phyloP scores from a whole-genome alignment of 2,888 invertebrate genomes.

The Drosophila limbata region DNA sequence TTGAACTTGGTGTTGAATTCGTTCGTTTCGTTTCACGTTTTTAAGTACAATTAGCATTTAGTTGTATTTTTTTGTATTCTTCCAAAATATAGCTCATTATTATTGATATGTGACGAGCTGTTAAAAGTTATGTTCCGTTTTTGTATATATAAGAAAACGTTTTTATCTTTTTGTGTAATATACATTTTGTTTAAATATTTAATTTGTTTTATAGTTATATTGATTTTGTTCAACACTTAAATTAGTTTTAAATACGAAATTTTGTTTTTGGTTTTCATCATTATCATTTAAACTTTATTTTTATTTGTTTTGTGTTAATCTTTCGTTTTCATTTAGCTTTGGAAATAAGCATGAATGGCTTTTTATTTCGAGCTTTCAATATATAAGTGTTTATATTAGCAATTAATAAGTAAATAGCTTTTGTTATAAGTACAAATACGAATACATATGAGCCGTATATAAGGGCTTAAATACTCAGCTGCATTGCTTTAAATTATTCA shows the following conservation, averaged over 20 bases:
- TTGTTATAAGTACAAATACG: constrained; percentile 28
- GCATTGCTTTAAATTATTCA: constrained; percentile 66
- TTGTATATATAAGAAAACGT: constrained; percentile 53
- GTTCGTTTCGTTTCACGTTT: constrained; percentile 52
- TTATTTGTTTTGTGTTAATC: constrained; percentile 51
- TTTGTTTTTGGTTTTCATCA: constrained; percentile 7
- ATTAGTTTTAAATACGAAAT: constrained; percentile 50
- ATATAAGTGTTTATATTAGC: constrained; percentile 43
- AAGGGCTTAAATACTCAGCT: constrained; percentile 31
- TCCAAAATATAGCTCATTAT: constrained; percentile 69
- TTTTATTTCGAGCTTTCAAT: constrained; percentile 39
- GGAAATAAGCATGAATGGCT: constrained; percentile 68
- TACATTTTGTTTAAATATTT: constrained; percentile 52
- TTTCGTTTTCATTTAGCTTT: constrained; percentile 29
- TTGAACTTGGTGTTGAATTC: constrained; percentile 68
- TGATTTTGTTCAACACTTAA: constrained; percentile 63
- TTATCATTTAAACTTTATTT: constrained; percentile 14
- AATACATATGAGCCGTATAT: constrained; percentile 23
- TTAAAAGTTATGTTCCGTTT: constrained; percentile 54
- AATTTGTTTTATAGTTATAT: constrained; percentile 33
- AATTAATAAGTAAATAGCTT: constrained; percentile 67
- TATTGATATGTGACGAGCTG: constrained; percentile 79
- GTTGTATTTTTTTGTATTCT: constrained; percentile 28
- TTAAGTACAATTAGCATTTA: constrained; percentile 29
- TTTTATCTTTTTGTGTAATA: constrained; percentile 39